Evolutionary conservation across 2,113 vertebrate genomes (phyloP), one percentile per base, ranked within the genome.

Genomic region (Dolichallabes microphthalmus): DNA sequence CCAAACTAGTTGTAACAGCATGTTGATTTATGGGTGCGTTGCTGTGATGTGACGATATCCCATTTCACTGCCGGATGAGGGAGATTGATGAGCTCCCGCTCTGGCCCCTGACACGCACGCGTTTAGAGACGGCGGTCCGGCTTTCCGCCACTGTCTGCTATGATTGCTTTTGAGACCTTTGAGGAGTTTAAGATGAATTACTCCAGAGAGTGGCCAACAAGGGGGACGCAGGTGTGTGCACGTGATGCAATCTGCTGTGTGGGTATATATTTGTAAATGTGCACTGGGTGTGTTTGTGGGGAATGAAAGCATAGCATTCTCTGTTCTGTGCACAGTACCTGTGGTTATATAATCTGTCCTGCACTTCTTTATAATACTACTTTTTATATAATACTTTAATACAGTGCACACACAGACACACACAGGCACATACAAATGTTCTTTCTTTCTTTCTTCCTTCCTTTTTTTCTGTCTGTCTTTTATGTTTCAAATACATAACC

Each of bases 111-210:
- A 88, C 88, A 88, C 80, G 83, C 45, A 85, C 25, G 83, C 75
- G 87, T 87, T 86, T 88, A 83, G 69, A 82, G 74, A 71, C 74
- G 82, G 69, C 76, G 81, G 87, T 88, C 82, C 80, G 71, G 86
- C 81, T 74, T 86, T 76, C 82, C 83, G 64, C 60, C 25, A 74
- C 60, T 83, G 75, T 86, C 78, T 81, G 77, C 61, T 82, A 85
- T 57, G 86, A 86, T 86, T 85, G 86, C 81, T 80, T 86, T 82
- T 76, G 76, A 87, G 88, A 82, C 76, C 79, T 63, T 60, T 71
- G 86, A 69, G 76, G 53, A 80, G 83, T 80, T 84, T 86, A 84
- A 84, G 86, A 89, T 87, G 86, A 89, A 89, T 89, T 87, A 68
- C 88, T 82, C 81, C 53, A 32, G 76, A 86, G 86, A 78, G 68